A percentile compares a stretch with the other conserved stretches of the same genome.
These are phyloP conservation scores for Epinephelus moara DNA, from an alignment of 2,113 vertebrate genomes.

Conservation along the genomic window DNA sequence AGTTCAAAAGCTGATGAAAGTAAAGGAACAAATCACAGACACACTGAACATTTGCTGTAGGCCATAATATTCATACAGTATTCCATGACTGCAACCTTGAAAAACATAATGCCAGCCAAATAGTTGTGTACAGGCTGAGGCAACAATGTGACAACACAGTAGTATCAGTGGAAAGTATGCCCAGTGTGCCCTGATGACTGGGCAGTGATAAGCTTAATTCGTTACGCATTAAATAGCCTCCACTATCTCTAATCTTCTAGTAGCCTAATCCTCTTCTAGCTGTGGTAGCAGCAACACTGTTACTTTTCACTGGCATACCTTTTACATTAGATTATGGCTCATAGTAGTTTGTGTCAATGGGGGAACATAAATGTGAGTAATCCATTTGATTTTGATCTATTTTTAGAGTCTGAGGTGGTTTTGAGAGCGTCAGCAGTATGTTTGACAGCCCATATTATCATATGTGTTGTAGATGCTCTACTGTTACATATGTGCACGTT, in stretches of 20 bases:
- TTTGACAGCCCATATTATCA: background rate
- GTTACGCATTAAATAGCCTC: conserved; percentile 31
- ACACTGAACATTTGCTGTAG: background rate
- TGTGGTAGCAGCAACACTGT: background rate
- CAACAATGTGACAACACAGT: background rate
- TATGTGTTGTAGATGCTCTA: no score
- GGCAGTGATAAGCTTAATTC: conserved; percentile 35
- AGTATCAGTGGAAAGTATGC: conserved; percentile 12
- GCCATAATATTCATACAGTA: no score
- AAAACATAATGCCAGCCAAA: background rate
- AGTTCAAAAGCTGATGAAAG: background rate
- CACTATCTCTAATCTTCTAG: conserved; percentile 44
- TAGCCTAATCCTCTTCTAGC: conserved; percentile 30
- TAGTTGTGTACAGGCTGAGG: no score
- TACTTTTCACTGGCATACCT: conserved; percentile 11
- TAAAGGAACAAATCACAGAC: background rate
- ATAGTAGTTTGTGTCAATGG: background rate
- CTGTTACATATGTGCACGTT: no score
- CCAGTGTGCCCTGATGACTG: conserved; percentile 17
- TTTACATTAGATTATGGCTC: background rate
- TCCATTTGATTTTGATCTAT: background rate
- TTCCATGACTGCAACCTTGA: background rate
- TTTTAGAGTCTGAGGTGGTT: background rate
- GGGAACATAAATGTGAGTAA: background rate
- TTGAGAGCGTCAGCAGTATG: background rate